phyloP scores from a whole-genome alignment of 2,113 vertebrate genomes.

The Uria lomvia region DNA sequence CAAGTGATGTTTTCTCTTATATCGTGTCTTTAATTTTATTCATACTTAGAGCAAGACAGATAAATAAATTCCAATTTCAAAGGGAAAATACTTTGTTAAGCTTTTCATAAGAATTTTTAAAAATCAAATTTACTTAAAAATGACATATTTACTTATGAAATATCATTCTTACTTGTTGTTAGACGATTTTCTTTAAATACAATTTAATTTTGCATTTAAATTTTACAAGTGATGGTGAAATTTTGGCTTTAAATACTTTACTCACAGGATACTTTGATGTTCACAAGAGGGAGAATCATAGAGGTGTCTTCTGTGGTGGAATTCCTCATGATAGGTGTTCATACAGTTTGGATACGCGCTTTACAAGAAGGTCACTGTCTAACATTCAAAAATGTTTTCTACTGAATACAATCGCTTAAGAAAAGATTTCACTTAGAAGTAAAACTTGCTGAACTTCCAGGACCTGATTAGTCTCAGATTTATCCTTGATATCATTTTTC shows the following conservation, averaged over 20 bases:
- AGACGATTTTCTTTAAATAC: neutral
- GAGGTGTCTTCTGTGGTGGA: neutral
- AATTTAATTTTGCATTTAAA: neutral
- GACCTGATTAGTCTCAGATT: neutral
- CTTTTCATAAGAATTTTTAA: neutral
- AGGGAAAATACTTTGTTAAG: neutral
- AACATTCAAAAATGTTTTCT: neutral
- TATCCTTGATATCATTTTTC: neutral
- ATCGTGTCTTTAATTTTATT: neutral
- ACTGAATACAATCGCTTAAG: neutral
- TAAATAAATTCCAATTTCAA: neutral
- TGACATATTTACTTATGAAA: neutral
- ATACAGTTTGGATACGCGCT: neutral
- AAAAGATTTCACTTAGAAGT: neutral
- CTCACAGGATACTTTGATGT: neutral
- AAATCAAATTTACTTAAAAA: neutral
- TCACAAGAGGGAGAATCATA: neutral
- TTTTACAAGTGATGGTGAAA: neutral
- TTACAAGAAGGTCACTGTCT: neutral
- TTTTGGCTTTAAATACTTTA: neutral
- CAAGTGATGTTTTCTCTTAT: neutral
- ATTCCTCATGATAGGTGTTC: neutral
- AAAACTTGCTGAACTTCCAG: neutral
- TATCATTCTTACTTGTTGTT: neutral
- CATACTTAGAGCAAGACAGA: neutral